Conservation (phyloP, 2,113 vertebrate species). For the Chunga burmeisteri region DNA sequence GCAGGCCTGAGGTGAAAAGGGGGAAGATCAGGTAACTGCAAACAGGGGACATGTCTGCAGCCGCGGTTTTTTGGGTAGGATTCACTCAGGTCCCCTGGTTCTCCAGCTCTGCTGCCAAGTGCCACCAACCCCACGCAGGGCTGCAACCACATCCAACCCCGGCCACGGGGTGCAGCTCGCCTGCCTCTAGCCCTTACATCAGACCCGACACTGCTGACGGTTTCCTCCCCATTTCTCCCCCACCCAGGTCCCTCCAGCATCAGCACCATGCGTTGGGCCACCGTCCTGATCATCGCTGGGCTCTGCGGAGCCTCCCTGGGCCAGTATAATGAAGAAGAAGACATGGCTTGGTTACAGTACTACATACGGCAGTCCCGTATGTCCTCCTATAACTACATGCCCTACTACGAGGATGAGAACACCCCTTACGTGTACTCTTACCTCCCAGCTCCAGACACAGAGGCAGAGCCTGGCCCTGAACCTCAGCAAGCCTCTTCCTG, state of each 20-base stretch:
- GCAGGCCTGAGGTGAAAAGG: background rate
- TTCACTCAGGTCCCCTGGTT: background rate
- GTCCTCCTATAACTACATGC: constrained; percentile 74
- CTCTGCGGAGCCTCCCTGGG: constrained; percentile 68
- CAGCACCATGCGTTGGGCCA: constrained; percentile 73
- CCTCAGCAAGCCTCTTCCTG: constrained; percentile 56
- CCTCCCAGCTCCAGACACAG: background rate
- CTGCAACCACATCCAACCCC: background rate
- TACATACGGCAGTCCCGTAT: constrained; percentile 70
- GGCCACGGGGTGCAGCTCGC: accelerated
- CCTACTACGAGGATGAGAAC: constrained; percentile 75
- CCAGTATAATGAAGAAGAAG: constrained; percentile 79
- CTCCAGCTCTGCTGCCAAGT: background rate
- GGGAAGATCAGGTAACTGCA: background rate
- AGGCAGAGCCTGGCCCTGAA: constrained; percentile 1
- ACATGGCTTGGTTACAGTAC: constrained; percentile 82
- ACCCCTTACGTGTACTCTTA: constrained; percentile 62
- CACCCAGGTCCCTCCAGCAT: background rate
- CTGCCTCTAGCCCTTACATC: background rate
- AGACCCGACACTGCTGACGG: background rate
- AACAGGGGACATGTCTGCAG: accelerated
- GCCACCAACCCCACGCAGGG: background rate
- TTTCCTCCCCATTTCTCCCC: background rate
- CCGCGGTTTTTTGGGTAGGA: accelerated
- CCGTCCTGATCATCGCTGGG: constrained; percentile 74